These are phyloP conservation scores for Drymonia ruficornis DNA, from an alignment of 2,888 invertebrate genomes.

Conservation along the genomic window DNA sequence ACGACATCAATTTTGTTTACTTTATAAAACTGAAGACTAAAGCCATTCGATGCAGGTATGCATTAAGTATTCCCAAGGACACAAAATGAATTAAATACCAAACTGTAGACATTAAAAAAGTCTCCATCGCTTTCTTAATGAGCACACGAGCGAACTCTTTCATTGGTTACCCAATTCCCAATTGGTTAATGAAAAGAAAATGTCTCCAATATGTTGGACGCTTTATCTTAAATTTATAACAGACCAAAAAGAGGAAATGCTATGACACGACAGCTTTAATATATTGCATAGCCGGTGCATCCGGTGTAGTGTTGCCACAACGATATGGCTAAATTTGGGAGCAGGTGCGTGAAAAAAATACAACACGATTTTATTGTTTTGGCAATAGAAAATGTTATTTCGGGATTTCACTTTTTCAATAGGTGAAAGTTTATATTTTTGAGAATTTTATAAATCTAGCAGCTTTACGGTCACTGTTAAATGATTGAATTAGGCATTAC, in stretches of 20 bases:
- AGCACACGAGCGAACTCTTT: not conserved
- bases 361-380: not conserved
- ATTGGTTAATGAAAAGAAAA: conserved; percentile 16
- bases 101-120: too few relatives aligned
- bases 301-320: conserved; percentile 33
- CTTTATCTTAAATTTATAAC: conserved; percentile 34
- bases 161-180: not conserved
- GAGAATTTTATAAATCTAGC: too few relatives aligned
- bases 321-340: conserved; percentile 1
- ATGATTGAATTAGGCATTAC: too few relatives aligned
- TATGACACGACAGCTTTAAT: conserved; percentile 48
- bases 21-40: too few relatives aligned
- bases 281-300: conserved; percentile 46
- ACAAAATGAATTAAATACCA: too few relatives aligned
- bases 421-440: not conserved
- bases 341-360: not conserved
- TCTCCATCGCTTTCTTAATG: not conserved
- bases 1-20: too few relatives aligned
- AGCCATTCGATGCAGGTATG: too few relatives aligned
- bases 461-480: too few relatives aligned
- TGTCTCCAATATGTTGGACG: conserved; percentile 15
- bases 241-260: conserved; percentile 29
- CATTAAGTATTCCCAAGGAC: too few relatives aligned
- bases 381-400: not conserved
- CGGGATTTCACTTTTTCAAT: not conserved